Base-by-base conservation (phyloP, 1,140 invertebrate species). In the Drosophila repleta region DNA sequence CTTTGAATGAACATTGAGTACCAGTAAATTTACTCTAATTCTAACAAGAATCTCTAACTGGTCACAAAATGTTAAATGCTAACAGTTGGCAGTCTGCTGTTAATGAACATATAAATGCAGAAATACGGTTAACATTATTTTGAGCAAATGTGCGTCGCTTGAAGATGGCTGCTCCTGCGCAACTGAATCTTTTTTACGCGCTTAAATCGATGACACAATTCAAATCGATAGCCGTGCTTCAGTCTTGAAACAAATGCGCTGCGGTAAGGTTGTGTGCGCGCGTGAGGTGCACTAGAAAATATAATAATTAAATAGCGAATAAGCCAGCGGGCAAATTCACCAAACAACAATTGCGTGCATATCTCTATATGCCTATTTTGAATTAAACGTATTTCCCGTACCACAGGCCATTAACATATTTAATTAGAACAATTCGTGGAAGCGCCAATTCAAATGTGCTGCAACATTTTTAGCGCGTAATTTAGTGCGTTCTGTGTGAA, bases 181-280 rank as follows among this genome's bases (percentile, higher is more conserved):
- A 57, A 10, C 10, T 26, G 8, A 15, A 8, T 56, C 7, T 17
- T 1, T 6, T 11, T 13, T 4, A 26, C 17, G 35, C 37, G 17
- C 18, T 46, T 5, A 60, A 66, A 45, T 61, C 65, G 65, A 67
- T 67, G 39, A 61, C 18, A 21, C 15, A 51, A 18, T 20, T 7
- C 49, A 46, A 37, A 37, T 55, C 66, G 66, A 53, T 56, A 71
- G 43, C 17, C 15, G 2, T 15, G 39, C 49, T 65, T 70, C 26
- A 71, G 68, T 71, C 62, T 58, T 58, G 45, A 15, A 66, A 52
- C 53, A 71, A 71, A 58, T 63, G 68, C 65, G 45, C 53, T 58
- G 11, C 62, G 62, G 52, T 51, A 46, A 69, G 66, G 68, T 66
- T 51, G 45, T 39, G 10, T 18, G 24, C 52, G 53, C 68, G 68